A percentile compares a stretch with the other conserved stretches of the same genome.
phyloP scores from a whole-genome alignment of 2,888 invertebrate species.

The Piscicola geometra region DNA sequence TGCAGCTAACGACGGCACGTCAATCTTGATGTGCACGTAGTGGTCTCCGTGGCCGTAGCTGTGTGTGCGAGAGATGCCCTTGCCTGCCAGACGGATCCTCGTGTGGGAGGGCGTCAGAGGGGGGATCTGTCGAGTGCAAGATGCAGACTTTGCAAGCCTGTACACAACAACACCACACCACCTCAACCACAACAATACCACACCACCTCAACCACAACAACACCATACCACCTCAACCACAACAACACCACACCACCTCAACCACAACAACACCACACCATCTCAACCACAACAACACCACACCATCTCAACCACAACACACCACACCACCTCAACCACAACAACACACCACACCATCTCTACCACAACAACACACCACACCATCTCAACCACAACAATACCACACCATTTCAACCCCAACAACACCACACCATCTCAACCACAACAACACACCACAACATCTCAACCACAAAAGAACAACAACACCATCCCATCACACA shows the following conservation, averaged over 20 bases:
- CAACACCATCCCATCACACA: neutral
- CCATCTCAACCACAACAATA: neutral
- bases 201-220: conserved; percentile 22
- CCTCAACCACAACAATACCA: neutral
- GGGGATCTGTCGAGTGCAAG: conserved; percentile 69
- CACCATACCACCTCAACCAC: conserved; percentile 26
- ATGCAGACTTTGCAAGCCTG: conserved; percentile 56
- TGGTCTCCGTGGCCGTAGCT: conserved; percentile 90
- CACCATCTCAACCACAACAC: no score
- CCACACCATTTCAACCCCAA: no score
- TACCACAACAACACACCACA: no score
- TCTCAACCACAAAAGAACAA: neutral
- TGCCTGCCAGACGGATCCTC: conserved; percentile 74
- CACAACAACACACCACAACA: no score
- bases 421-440: neutral
- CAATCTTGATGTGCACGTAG: conserved; percentile 74
- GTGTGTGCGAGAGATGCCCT: conserved; percentile 87
- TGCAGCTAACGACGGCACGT: conserved; percentile 40
- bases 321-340: no score
- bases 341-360: neutral
- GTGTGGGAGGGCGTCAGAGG: conserved; percentile 90
- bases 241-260: no score
- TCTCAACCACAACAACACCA: conserved; percentile 34
- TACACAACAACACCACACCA: no score
- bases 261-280: neutral